Base-by-base conservation (phyloP, 2,888 invertebrate species). In the Lamproptera curius region DNA sequence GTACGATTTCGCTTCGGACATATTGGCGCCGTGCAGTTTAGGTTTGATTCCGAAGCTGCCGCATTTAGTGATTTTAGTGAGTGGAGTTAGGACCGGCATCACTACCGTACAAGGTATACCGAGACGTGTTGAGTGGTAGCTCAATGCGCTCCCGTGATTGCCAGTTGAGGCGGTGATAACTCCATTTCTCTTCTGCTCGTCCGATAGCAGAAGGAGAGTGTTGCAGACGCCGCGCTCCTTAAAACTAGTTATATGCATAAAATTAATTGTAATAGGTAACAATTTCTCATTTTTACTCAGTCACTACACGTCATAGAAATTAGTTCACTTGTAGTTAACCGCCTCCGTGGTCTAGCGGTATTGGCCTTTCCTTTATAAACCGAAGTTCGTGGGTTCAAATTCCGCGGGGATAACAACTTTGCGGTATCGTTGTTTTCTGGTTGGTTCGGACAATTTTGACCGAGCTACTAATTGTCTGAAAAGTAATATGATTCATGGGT, bases 151-250 rank as follows among this genome's bases (percentile, higher is more conserved):
- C 0, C 97, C 97, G 73, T 98, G 98, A 76, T 98, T 98, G 0
- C 98, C 98, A 31, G 95, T 90, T 1, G 96, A 95, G 0, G 97
- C 97, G 1, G 97, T 93, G 50, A 96, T 93, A 0, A 97, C 96
- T 1, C 98, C 98, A 31, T 70, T 76, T 53, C 87, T 89, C 68
- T 91, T 93, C 69, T 96, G 92, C 15, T 95, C 93, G 14, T 92
- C 90, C 1, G 89, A 76, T 3, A 98, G 77, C 78, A 91, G 91
- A 57, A 94, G 66, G 42, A 98, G 82, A 0, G 95, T 92, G 66
- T 96, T 95, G 16, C 96, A 88, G 0, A 97, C 97, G 0, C 98
- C 98, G 51, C 98, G 90, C 73, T 98, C 98, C 74, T 98, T 98
- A 72, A 97, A 98, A 78, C 97, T 96, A n/a, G n/a, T n/a, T n/a